Evolutionary conservation across 2,888 invertebrate genomes (phyloP), one percentile per base, ranked within the genome.

Genomic region (Monochamus alternatus): DNA sequence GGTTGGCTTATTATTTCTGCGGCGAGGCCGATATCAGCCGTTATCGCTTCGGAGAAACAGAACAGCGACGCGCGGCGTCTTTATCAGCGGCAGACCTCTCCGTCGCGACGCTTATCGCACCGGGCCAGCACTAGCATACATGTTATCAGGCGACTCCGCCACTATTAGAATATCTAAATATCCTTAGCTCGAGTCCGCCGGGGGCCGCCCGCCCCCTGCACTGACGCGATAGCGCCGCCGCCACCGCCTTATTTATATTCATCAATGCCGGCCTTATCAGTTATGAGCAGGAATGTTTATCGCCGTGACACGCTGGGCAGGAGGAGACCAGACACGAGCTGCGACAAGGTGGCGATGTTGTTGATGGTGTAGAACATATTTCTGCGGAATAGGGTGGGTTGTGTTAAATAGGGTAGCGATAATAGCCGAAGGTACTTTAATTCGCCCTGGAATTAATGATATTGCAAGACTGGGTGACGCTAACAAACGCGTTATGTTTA

Each of bases 151-250:
- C 81, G 83, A 83, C 86, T 87, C 87, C 88, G 87, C 88, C 87
- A 88, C 89, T 88, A 89, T 89, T 89, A 89, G 88, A 89, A 89
- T 89, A 89, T 89, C 89, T 89, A 89, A 89, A 89, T 89, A 89
- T 88, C 88, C 87, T 86, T 86, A 86, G 85, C 84, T 85, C 82
- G 81, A 83, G 84, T 84, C 85, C 86, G 84, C 84, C 82, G 81
- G 83, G 81, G 79, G 80, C 80, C 80, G 78, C 80, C 82, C 77
- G 55, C 78, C 83, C 83, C 83, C 86, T 87, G 87, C 85, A 86
- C 84, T 85, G 85, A 80, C 81, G 87, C 87, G 88, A 88, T 88
- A 88, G 88, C 85, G 81, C 84, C 83, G 82, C 83, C 84, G 82
- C 84, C 84, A 76, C 83, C 84, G 87, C 87, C 88, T 89, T 89